phyloP scores from a whole-genome alignment of 2,797 vertebrate species.

The Gobionotothen gibberifrons region DNA sequence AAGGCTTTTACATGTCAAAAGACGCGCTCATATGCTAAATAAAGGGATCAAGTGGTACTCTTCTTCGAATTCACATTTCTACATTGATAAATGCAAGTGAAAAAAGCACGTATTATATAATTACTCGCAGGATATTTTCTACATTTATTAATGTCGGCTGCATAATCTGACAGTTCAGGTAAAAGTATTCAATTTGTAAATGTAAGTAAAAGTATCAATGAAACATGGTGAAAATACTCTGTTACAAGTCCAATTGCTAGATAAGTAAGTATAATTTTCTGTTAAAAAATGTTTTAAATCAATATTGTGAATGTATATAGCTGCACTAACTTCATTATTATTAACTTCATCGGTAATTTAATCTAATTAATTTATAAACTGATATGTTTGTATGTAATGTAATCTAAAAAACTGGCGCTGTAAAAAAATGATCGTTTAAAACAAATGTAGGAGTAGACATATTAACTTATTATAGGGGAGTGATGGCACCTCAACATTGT shows the following conservation, averaged over 20 bases:
- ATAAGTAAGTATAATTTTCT: background rate
- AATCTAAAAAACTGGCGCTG: background rate
- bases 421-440: too few species aligned
- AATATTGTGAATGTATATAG: background rate
- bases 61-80: conserved; percentile 31
- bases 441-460: too few species aligned
- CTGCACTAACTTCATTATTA: too few species aligned
- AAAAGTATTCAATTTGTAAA: background rate
- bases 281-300: background rate
- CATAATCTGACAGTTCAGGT: too few species aligned
- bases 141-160: background rate
- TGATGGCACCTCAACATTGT: background rate
- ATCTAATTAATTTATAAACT: background rate
- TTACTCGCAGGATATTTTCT: background rate
- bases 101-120: conserved; percentile 32
- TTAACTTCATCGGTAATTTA: background rate
- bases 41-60: conserved; percentile 17
- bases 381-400: background rate
- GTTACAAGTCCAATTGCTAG: background rate
- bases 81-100: conserved; percentile 39
- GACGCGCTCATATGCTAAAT: background rate
- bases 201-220: background rate
- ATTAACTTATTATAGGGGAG: background rate
- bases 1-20: conserved; percentile 7
- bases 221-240: background rate